A percentile compares a stretch with the other conserved stretches of the same genome.
phyloP scores from a whole-genome alignment of 2,113 vertebrate species.

The Penelope pileata region DNA sequence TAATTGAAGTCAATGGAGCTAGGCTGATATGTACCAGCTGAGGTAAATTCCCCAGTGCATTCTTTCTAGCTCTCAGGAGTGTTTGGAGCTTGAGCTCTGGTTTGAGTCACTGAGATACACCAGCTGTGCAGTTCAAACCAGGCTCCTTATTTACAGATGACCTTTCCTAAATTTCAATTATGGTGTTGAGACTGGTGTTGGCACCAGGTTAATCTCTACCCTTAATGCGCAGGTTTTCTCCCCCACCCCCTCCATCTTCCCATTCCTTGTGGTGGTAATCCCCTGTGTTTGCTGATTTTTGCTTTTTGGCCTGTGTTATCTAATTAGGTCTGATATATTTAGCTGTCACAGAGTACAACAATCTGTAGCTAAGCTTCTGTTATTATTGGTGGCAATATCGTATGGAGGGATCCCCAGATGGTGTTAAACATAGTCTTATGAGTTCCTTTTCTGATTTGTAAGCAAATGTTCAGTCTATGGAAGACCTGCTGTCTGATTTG shows the following conservation, averaged over 20 bases:
- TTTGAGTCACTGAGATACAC: slow-evolving; percentile 29
- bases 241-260: neutral
- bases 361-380: slow-evolving; percentile 64
- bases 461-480: slow-evolving; percentile 40
- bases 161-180: slow-evolving; percentile 40
- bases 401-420: slow-evolving; percentile 60
- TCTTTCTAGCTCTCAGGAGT: neutral
- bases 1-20: slow-evolving; percentile 69
- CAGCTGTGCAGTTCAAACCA: slow-evolving; percentile 38
- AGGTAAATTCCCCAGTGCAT: slow-evolving; percentile 50
- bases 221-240: neutral
- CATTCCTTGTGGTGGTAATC: neutral
- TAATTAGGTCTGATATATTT: slow-evolving; percentile 69
- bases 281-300: slow-evolving; percentile 21
- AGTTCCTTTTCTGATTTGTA: slow-evolving; percentile 50
- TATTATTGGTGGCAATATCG: slow-evolving; percentile 55
- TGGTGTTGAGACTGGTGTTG: slow-evolving; percentile 11
- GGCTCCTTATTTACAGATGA: slow-evolving; percentile 36
- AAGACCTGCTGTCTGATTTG: slow-evolving; percentile 54
- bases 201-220: neutral
- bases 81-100: neutral
- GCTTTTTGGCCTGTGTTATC: slow-evolving; percentile 50
- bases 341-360: slow-evolving; percentile 44
- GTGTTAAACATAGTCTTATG: slow-evolving; percentile 55
- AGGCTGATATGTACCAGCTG: slow-evolving; percentile 64